These are phyloP conservation scores for Alloplasta piceator DNA, from an alignment of 2,888 invertebrate genomes.

Conservation along the genomic window DNA sequence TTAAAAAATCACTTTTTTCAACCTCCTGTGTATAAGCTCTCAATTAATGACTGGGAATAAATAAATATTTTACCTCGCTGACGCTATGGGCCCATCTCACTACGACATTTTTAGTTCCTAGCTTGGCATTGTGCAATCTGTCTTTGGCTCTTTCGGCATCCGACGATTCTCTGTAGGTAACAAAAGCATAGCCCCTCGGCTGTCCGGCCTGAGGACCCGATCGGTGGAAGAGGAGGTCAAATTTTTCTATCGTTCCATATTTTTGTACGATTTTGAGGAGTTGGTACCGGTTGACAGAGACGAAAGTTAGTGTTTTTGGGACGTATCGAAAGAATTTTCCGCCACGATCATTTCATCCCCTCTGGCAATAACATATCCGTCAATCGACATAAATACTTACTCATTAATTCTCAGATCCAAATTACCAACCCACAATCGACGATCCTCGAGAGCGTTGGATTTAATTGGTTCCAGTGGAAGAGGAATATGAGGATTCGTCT, in stretches of 20 bases:
- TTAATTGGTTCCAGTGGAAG: constrained; percentile 86
- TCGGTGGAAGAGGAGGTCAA: constrained; percentile 97
- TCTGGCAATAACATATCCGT: background rate
- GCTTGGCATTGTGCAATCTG: constrained; percentile 89
- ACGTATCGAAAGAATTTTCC: constrained; percentile 29
- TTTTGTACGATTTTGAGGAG: constrained; percentile 98
- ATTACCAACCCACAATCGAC: constrained; percentile 96
- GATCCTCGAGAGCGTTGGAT: constrained; percentile 86
- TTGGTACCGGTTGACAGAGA: constrained; percentile 92
- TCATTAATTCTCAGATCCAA: constrained; percentile 95
- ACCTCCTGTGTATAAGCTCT: background rate
- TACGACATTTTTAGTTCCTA: constrained; percentile 90
- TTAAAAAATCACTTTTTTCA: too few relatives aligned
- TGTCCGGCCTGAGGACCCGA: constrained; percentile 94
- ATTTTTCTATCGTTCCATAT: constrained; percentile 96
- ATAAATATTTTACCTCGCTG: constrained; percentile 84
- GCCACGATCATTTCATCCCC: too few relatives aligned
- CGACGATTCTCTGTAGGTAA: constrained; percentile 89
- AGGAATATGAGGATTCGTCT: constrained; percentile 82
- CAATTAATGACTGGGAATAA: constrained; percentile 6
- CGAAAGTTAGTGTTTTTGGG: constrained; percentile 73
- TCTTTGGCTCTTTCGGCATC: constrained; percentile 90
- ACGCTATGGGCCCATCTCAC: constrained; percentile 93
- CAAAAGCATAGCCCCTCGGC: constrained; percentile 97
- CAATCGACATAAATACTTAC: constrained; percentile 87